Percentiles rank a stretch among this genome's conserved stretches.
phyloP scores from a whole-genome alignment of 2,888 invertebrate genomes.

The Ctena decussata region DNA sequence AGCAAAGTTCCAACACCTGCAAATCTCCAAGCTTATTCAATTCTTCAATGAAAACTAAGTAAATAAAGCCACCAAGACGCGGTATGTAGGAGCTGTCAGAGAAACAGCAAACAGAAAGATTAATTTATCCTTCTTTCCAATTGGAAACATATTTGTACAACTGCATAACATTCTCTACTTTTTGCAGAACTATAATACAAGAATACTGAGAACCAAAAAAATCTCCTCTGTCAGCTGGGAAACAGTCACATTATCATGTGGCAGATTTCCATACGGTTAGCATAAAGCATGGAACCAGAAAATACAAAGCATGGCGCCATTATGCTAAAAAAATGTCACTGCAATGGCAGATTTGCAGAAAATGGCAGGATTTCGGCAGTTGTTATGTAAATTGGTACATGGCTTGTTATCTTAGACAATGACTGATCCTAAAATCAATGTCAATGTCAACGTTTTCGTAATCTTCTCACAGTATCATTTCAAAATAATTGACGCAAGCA shows the following conservation, averaged over 20 bases:
- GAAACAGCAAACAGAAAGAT: slow-evolving; percentile 22
- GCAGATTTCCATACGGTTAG: too few species aligned
- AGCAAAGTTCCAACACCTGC: too few species aligned
- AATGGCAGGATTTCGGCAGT: slow-evolving; percentile 58
- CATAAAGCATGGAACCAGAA: too few species aligned
- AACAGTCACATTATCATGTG: too few species aligned
- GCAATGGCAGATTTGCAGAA: slow-evolving; percentile 58
- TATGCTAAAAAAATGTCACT: slow-evolving; percentile 50
- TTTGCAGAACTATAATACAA: too few species aligned
- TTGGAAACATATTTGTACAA: slow-evolving; percentile 64
- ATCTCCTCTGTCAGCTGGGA: too few species aligned
- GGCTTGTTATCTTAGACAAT: slow-evolving; percentile 49
- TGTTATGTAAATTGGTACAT: slow-evolving; percentile 63
- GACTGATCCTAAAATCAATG: slow-evolving; percentile 65
- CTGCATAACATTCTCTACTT: not conserved
- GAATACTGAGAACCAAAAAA: too few species aligned
- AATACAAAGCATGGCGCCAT: slow-evolving; percentile 54
- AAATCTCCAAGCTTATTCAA: not conserved
- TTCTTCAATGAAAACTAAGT: slow-evolving; percentile 38
- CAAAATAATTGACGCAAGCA: too few species aligned
- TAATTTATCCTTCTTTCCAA: slow-evolving; percentile 58
- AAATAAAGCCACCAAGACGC: slow-evolving; percentile 64
- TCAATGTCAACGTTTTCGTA: slow-evolving; percentile 49
- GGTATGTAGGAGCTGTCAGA: slow-evolving; percentile 60
- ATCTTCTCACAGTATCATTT: too few species aligned